These are phyloP conservation scores for Myioborus melanocephalus DNA, from an alignment of 2,797 vertebrate genomes.

Conservation along the genomic window DNA sequence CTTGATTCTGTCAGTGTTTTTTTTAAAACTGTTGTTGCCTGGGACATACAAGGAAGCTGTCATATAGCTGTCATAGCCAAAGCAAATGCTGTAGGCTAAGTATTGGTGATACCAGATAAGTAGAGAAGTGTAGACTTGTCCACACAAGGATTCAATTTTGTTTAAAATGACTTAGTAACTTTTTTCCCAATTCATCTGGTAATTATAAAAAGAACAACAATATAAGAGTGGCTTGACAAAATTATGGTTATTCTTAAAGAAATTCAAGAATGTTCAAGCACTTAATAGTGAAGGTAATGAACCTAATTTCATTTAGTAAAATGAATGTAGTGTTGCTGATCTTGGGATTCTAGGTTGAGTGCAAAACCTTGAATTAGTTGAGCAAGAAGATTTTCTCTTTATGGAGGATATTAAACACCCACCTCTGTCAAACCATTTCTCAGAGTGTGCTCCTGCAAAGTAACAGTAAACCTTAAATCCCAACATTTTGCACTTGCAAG, in stretches of 20 bases:
- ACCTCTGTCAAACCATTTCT: not conserved
- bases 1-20: not conserved
- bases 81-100: not conserved
- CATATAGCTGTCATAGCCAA: not conserved
- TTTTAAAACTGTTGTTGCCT: not conserved
- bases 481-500: not conserved
- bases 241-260: not conserved
- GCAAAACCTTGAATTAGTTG: not conserved
- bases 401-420: not conserved
- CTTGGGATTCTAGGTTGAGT: not conserved
- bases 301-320: not conserved
- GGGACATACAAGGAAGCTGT: not conserved
- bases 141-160: not conserved
- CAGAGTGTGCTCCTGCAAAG: not conserved
- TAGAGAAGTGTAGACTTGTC: not conserved
- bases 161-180: not conserved
- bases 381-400: not conserved
- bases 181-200: not conserved
- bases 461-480: not conserved
- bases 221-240: not conserved
- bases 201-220: not conserved
- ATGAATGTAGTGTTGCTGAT: not conserved
- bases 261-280: not conserved
- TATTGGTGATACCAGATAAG: not conserved
- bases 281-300: not conserved